Evolutionary conservation across 1,140 invertebrate genomes (phyloP).

Genomic region (Lerema accius): DNA sequence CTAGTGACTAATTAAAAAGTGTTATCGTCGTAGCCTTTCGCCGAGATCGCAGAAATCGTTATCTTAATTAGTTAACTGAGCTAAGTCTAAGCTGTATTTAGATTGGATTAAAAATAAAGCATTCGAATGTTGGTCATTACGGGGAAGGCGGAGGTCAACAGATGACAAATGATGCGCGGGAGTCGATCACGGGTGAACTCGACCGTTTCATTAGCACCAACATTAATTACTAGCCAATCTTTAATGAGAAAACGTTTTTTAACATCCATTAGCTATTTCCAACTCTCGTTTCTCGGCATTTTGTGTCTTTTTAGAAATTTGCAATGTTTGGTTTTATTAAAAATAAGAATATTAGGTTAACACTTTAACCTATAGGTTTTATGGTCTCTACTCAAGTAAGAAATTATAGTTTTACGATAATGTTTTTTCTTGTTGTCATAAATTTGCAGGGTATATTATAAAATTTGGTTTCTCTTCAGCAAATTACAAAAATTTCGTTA

Average conservation of each 20-base stretch:
- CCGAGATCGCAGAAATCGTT: not conserved
- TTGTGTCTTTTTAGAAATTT: conserved; percentile 1
- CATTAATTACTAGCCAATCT: conserved; percentile 75
- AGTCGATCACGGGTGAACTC: conserved; percentile 68
- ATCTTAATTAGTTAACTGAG: conserved; percentile 19
- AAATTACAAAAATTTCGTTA: not conserved
- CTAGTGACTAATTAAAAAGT: not conserved
- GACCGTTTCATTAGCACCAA: conserved; percentile 72
- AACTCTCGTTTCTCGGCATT: not conserved
- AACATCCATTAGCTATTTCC: conserved; percentile 9
- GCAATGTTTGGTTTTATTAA: not conserved
- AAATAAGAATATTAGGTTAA: no score
- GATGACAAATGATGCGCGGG: conserved; percentile 77
- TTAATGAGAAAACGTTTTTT: conserved; percentile 63
- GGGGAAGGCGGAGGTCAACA: conserved; percentile 57
- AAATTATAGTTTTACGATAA: no score
- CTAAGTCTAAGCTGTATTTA: conserved; percentile 24
- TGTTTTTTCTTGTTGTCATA: no score
- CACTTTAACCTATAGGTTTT: no score
- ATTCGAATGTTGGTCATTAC: conserved; percentile 57
- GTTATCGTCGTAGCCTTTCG: not conserved
- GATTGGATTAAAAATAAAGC: conserved; percentile 32
- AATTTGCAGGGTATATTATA: no score
- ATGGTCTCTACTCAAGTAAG: no score
- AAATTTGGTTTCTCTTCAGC: no score